A percentile compares a stretch with the other conserved stretches of the same genome.
These are phyloP conservation scores for Anniella stebbinsi DNA, from an alignment of 2,797 vertebrate species.

Conservation along the genomic window DNA sequence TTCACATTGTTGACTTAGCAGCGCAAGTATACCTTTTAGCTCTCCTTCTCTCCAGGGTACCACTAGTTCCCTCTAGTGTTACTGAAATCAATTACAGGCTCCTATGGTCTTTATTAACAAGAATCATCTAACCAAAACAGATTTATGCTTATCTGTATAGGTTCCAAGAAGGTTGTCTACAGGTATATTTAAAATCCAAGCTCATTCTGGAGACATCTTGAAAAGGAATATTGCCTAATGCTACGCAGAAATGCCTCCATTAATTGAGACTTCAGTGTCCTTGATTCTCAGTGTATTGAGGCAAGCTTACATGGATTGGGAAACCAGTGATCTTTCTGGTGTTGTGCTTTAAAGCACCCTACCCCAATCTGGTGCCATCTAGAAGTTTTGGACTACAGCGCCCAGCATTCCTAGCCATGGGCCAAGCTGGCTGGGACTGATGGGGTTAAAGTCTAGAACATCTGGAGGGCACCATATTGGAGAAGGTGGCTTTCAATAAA, in stretches of 20 bases:
- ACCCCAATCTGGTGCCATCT: background rate
- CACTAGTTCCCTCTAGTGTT: background rate
- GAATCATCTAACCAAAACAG: background rate
- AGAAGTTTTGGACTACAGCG: background rate
- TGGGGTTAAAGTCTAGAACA: background rate
- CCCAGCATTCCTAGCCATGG: background rate
- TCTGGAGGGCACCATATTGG: background rate
- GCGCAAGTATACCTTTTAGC: constrained; percentile 76
- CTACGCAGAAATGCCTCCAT: background rate
- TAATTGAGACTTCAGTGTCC: constrained; percentile 3
- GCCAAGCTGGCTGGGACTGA: background rate
- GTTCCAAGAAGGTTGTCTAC: background rate
- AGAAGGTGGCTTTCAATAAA: background rate
- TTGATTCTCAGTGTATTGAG: background rate
- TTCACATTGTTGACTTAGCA: constrained; percentile 91
- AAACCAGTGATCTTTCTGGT: background rate
- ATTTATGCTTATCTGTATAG: background rate
- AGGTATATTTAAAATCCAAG: background rate
- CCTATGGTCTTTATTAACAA: background rate
- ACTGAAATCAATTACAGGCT: background rate
- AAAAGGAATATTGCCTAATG: background rate
- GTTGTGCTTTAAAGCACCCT: constrained; percentile 3
- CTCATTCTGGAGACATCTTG: background rate
- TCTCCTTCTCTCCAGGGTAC: background rate
- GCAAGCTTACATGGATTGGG: constrained; percentile 5